Percentiles rank a stretch among this genome's conserved stretches.
These are phyloP conservation scores for Laticauda laticaudata DNA, from an alignment of 2,113 vertebrate genomes.

Conservation along the genomic window DNA sequence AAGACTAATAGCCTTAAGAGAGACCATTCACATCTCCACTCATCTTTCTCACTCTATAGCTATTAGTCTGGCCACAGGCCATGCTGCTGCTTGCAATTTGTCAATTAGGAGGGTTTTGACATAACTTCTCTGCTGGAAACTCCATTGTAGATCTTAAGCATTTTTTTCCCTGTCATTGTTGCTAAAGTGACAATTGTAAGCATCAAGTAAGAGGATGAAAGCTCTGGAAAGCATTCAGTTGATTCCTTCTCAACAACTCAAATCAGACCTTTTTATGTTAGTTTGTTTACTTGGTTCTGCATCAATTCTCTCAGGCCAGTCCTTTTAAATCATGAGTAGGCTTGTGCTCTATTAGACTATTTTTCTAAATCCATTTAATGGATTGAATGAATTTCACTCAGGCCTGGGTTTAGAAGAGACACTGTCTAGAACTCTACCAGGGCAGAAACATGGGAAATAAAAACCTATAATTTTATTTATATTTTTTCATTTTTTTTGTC, in stretches of 20 bases:
- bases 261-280: background rate
- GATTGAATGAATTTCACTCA: background rate
- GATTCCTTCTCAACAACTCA: background rate
- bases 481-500: no score
- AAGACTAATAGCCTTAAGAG: background rate
- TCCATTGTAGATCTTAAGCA: background rate
- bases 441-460: background rate
- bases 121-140: background rate
- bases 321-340: background rate
- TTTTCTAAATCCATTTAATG: background rate
- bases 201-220: background rate
- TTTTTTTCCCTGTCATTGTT: background rate
- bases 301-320: background rate
- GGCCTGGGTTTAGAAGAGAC: background rate
- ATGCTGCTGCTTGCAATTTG: background rate
- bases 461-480: background rate
- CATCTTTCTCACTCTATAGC: background rate
- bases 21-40: background rate
- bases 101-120: fast-evolving
- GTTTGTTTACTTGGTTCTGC: background rate
- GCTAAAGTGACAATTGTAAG: background rate
- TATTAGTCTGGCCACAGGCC: background rate
- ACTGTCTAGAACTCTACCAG: background rate
- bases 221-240: background rate
- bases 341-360: background rate